These are phyloP conservation scores for Cataglyphis rosenhaueri DNA, from an alignment of 2,888 invertebrate genomes.

Conservation along the genomic window DNA sequence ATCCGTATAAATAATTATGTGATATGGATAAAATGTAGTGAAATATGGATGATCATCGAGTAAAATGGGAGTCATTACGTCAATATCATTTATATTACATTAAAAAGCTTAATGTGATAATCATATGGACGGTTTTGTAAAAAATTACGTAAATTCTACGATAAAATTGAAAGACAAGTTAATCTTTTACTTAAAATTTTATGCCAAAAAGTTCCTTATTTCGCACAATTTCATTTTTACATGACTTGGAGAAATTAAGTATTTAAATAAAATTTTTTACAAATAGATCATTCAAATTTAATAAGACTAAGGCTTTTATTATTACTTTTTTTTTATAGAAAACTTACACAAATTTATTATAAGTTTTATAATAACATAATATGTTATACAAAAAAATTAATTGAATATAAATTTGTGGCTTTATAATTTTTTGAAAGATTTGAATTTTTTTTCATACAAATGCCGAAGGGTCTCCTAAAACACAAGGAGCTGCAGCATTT, in stretches of 20 bases:
- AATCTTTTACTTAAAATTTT: neutral
- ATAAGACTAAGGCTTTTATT: too few species aligned
- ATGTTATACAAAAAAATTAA: neutral
- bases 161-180: neutral
- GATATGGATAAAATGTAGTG: neutral
- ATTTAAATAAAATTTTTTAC: neutral
- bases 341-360: neutral
- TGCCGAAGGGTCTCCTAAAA: neutral
- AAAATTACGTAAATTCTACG: constrained; percentile 1
- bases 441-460: neutral
- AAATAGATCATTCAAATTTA: neutral
- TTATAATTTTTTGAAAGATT: neutral
- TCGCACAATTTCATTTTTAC: neutral
- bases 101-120: constrained; percentile 19
- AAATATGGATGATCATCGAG: constrained; percentile 12
- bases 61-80: neutral
- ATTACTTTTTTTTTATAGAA: neutral
- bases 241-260: neutral
- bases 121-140: neutral
- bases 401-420: neutral
- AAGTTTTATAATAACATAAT: neutral
- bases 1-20: neutral
- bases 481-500: neutral
- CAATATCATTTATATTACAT: neutral
- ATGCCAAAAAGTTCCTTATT: neutral